Evolutionary conservation across 1,140 invertebrate species (phyloP).

Genomic region (Neodiprion virginianus): DNA sequence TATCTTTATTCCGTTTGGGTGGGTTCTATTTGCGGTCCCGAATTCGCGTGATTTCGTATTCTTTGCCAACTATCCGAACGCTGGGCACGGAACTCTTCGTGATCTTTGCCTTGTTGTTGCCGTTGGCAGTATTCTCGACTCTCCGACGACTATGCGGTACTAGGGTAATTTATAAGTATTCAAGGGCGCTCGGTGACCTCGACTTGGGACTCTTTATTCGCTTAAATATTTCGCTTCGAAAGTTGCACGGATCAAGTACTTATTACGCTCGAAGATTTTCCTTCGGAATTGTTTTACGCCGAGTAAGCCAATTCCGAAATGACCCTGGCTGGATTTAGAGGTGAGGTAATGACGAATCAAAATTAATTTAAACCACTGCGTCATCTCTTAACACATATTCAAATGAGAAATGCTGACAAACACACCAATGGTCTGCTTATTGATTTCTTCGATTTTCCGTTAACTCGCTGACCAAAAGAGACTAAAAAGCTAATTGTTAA

Average conservation of each 20-base stretch:
- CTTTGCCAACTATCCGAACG: not conserved
- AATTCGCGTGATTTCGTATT: not conserved
- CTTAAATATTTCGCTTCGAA: too few species aligned
- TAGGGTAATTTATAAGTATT: slow-evolving; percentile 3
- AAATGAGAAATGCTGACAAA: too few species aligned
- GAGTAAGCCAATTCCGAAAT: not conserved
- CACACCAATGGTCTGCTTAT: too few species aligned
- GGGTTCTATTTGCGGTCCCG: not conserved
- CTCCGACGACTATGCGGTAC: not conserved
- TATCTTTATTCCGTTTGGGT: not conserved
- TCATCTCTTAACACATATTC: not conserved
- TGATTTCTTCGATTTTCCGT: too few species aligned
- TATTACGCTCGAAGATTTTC: too few species aligned
- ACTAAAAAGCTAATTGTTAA: too few species aligned
- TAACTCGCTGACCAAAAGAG: too few species aligned
- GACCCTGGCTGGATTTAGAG: slow-evolving; percentile 4
- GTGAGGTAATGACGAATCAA: not conserved
- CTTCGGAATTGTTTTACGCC: not conserved
- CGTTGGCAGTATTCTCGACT: not conserved
- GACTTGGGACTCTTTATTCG: not conserved
- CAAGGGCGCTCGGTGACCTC: not conserved
- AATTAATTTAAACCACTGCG: not conserved
- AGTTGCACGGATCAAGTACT: too few species aligned
- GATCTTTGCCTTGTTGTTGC: not conserved
- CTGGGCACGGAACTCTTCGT: not conserved